These are phyloP conservation scores for Umimayanthus chanpuru DNA, from an alignment of 92 coral and sea anemone genomes.

Conservation along the genomic window DNA sequence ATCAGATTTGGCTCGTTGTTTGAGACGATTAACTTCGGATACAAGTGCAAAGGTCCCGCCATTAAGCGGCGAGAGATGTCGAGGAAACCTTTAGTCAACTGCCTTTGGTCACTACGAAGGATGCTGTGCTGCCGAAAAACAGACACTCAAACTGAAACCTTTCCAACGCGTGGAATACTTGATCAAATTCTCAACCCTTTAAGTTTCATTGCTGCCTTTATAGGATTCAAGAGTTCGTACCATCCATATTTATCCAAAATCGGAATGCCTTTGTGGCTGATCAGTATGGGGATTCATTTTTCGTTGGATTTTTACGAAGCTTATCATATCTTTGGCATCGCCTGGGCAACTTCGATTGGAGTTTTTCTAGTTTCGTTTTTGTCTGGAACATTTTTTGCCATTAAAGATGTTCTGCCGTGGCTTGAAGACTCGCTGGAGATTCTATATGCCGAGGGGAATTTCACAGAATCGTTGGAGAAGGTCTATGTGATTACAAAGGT, in stretches of 20 bases:
- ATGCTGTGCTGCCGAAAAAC: constrained; percentile 39
- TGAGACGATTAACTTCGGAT: neutral
- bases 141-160: neutral
- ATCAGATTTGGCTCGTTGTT: neutral
- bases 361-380: constrained; percentile 80
- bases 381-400: constrained; percentile 74
- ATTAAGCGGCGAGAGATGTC: constrained; percentile 18
- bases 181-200: constrained; percentile 67
- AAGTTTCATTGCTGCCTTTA: constrained; percentile 77
- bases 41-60: neutral
- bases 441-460: constrained; percentile 82
- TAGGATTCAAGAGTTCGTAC: constrained; percentile 80
- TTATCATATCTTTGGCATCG: constrained; percentile 82
- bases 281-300: constrained; percentile 76
- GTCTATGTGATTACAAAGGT: constrained; percentile 73
- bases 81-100: constrained; percentile 36
- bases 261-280: constrained; percentile 79
- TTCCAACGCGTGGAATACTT: constrained; percentile 64
- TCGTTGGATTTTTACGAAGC: constrained; percentile 96
- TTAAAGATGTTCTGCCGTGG: constrained; percentile 87
- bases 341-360: constrained; percentile 96
- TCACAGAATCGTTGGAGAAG: constrained; percentile 82
- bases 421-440: constrained; percentile 83
- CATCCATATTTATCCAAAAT: constrained; percentile 62
- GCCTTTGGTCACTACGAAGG: constrained; percentile 23